These are phyloP conservation scores for Dromius quadrimaculatus DNA, from an alignment of 2,888 invertebrate genomes.

Conservation along the genomic window DNA sequence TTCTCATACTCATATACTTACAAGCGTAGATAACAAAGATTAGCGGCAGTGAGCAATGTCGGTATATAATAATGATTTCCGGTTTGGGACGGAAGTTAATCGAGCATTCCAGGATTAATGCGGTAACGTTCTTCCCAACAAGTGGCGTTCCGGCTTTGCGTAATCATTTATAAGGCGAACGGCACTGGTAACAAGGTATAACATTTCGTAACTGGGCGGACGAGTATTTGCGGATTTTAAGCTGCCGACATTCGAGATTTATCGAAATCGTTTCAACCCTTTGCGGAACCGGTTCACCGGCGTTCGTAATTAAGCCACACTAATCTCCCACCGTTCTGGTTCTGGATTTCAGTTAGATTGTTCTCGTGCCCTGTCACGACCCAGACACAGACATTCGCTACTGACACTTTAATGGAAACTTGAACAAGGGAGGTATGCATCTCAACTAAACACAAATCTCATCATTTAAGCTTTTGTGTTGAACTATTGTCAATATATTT, in stretches of 20 bases:
- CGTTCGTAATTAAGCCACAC: conserved; percentile 49
- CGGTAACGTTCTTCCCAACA: conserved; percentile 39
- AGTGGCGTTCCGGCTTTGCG: conserved; percentile 41
- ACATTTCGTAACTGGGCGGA: conserved; percentile 36
- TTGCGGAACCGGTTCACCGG: conserved; percentile 40
- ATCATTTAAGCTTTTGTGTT: no score
- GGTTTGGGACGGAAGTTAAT: conserved; percentile 26
- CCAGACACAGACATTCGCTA: background rate
- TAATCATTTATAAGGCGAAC: conserved; percentile 46
- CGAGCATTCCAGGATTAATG: conserved; percentile 39
- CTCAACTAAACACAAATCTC: no score
- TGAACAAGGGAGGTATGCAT: conserved; percentile 31
- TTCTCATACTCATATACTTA: no score
- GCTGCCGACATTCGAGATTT: conserved; percentile 51
- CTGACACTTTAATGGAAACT: conserved; percentile 14
- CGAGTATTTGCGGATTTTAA: conserved; percentile 47
- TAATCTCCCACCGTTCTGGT: conserved; percentile 44
- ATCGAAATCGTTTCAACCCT: conserved; percentile 48
- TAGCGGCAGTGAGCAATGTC: background rate
- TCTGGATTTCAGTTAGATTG: background rate
- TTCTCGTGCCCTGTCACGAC: background rate
- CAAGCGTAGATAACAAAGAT: background rate
- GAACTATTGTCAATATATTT: no score
- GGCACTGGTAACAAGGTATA: conserved; percentile 35
- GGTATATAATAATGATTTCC: conserved; percentile 11